phyloP scores from a whole-genome alignment of 2,888 invertebrate genomes.

The Dugesia japonica region DNA sequence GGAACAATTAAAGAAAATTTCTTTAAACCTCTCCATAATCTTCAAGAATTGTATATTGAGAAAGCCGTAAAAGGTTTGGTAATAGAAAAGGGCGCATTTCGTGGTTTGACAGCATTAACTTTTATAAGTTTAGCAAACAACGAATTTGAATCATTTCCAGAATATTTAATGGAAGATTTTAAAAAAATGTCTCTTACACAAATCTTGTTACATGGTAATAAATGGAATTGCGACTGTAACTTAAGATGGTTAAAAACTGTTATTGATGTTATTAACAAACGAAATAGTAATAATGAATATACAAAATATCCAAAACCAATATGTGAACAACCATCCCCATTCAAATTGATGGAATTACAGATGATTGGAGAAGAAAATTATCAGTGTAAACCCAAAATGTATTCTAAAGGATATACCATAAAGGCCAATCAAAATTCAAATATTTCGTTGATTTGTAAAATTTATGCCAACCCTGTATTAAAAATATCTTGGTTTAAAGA shows the following conservation, averaged over 20 bases:
- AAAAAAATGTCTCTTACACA: conserved; percentile 24
- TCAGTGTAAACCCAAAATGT: conserved; percentile 32
- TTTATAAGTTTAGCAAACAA: conserved; percentile 31
- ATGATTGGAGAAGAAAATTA: not conserved
- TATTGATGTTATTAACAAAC: not conserved
- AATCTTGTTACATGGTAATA: conserved; percentile 28
- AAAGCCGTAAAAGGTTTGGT: conserved; percentile 4
- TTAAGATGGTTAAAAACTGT: conserved; percentile 32
- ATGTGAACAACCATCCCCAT: conserved; percentile 7
- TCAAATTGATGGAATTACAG: conserved; percentile 7
- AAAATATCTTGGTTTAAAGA: conserved; percentile 30
- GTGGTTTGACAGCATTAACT: not conserved
- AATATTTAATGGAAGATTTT: not conserved
- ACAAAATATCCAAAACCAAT: not conserved
- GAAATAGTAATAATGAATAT: not conserved
- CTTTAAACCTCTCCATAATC: conserved; percentile 24
- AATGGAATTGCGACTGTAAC: conserved; percentile 33
- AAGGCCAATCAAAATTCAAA: conserved; percentile 25
- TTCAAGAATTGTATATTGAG: conserved; percentile 22
- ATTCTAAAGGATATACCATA: not conserved
- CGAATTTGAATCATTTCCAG: not conserved
- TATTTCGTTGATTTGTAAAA: conserved; percentile 25
- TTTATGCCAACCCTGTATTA: conserved; percentile 25
- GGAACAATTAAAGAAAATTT: conserved; percentile 29
- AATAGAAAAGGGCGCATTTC: conserved; percentile 28